Conservation (phyloP, 2,888 invertebrate genomes). For the Anthophora plumipes region DNA sequence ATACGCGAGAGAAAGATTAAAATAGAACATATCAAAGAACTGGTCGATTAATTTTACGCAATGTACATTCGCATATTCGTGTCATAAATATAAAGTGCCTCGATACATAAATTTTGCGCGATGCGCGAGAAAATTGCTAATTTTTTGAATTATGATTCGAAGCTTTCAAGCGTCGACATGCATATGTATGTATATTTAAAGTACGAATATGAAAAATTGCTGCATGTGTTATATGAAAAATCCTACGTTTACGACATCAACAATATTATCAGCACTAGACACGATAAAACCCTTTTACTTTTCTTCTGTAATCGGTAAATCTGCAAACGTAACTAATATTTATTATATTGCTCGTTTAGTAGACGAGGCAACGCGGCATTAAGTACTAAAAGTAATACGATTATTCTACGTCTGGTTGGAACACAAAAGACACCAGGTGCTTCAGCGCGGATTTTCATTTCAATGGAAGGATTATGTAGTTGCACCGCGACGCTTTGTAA, state of each 20-base stretch:
- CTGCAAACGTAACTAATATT: not conserved
- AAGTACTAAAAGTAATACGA: conserved; percentile 15
- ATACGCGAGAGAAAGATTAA: not conserved
- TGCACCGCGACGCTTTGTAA: not conserved
- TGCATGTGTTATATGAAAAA: not conserved
- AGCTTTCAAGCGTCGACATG: not conserved
- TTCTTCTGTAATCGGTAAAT: not conserved
- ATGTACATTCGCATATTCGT: not conserved
- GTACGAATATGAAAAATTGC: not conserved
- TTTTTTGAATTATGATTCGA: not conserved
- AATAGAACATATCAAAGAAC: not conserved
- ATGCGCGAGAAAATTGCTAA: not conserved
- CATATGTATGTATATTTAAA: not conserved
- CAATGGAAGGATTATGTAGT: conserved; percentile 39
- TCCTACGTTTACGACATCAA: not conserved
- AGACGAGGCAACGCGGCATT: conserved; percentile 13
- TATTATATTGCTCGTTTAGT: not conserved
- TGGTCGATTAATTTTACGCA: not conserved
- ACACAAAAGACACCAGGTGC: conserved; percentile 21
- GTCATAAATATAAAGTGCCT: not conserved
- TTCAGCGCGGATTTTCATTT: conserved; percentile 36
- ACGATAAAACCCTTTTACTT: not conserved
- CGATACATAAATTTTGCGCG: not conserved
- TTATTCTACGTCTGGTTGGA: conserved; percentile 6
- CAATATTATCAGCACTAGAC: too few relatives aligned